These are phyloP conservation scores for Phrixothrix hirtus DNA, from an alignment of 2,888 invertebrate species.

Conservation along the genomic window DNA sequence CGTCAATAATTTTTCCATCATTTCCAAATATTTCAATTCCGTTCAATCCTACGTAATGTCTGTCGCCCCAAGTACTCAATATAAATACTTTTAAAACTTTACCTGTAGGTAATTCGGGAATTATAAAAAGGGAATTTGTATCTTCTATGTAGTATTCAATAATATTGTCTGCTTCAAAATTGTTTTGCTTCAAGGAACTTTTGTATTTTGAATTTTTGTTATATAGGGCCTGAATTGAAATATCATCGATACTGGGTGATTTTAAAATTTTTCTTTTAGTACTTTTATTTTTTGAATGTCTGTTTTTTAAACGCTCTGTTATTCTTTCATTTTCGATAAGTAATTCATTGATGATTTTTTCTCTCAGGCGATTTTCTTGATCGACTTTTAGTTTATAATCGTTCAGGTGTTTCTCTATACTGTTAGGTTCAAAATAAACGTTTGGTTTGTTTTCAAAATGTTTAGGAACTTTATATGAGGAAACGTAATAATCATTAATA, in stretches of 20 bases:
- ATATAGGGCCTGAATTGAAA: constrained; percentile 10
- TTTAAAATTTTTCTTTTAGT: constrained; percentile 4
- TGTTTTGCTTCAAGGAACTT: constrained; percentile 6
- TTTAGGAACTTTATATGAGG: neutral
- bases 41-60: constrained; percentile 76
- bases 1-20: constrained; percentile 62
- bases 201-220: constrained; percentile 33
- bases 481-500: constrained; percentile 29
- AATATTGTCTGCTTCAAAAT: constrained; percentile 4
- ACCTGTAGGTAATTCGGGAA: constrained; percentile 78
- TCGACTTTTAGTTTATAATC: constrained; percentile 47
- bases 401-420: constrained; percentile 30
- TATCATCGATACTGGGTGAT: constrained; percentile 30
- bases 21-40: constrained; percentile 75
- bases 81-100: constrained; percentile 68
- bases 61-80: constrained; percentile 78
- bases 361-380: constrained; percentile 48
- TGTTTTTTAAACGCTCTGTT: constrained; percentile 33
- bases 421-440: neutral
- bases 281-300: constrained; percentile 1
- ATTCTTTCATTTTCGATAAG: constrained; percentile 48
- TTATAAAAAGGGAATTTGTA: constrained; percentile 60
- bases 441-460: neutral
- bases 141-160: constrained; percentile 9
- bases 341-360: constrained; percentile 49